Evolutionary conservation across 1,140 invertebrate species (phyloP).

Genomic region (fruit fly (Drosophila melanogaster)): Release_6_plus_ISO1_MT NT_033779.5:1635001-1635500

Average conservation of each 20-base stretch:
- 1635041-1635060: too few species aligned
- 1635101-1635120: slow-evolving; percentile 59
- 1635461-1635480: background rate
- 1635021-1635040: too few species aligned
- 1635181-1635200: slow-evolving; percentile 73
- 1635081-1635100: slow-evolving; percentile 49
- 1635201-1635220: slow-evolving; percentile 61
- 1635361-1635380: slow-evolving; percentile 2
- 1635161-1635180: slow-evolving; percentile 41
- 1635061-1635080: slow-evolving; percentile 1
- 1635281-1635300: slow-evolving; percentile 16
- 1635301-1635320: slow-evolving; percentile 46
- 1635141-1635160: slow-evolving; percentile 47
- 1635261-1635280: slow-evolving; percentile 27
- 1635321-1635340: background rate
- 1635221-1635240: slow-evolving; percentile 69
- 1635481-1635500: too few species aligned
- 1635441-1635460: background rate
- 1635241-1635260: slow-evolving; percentile 42
- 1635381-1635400: slow-evolving; percentile 4
- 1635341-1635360: slow-evolving; percentile 12
- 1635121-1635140: slow-evolving; percentile 65
- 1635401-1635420: background rate
- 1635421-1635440: background rate
- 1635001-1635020: too few species aligned